Percentiles rank a stretch among this genome's conserved stretches.
phyloP scores from a whole-genome alignment of 2,888 invertebrate species.

The Rotaria socialis region DNA sequence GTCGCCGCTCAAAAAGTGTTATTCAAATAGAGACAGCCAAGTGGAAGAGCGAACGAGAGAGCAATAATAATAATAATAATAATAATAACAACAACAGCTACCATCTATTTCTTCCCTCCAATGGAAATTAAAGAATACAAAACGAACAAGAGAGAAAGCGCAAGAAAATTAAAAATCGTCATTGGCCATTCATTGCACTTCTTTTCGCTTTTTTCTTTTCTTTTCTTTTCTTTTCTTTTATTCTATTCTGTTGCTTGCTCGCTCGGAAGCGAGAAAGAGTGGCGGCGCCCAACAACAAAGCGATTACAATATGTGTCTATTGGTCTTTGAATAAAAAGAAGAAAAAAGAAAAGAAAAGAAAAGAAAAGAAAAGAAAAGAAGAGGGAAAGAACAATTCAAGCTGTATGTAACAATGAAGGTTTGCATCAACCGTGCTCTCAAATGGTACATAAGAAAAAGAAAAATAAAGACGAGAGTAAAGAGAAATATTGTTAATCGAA shows the following conservation, averaged over 20 bases:
- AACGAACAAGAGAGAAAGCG: slow-evolving; percentile 13
- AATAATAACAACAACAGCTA: slow-evolving; percentile 9
- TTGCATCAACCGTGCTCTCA: slow-evolving; percentile 6
- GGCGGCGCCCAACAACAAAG: slow-evolving; percentile 27
- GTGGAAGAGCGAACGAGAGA: slow-evolving; percentile 24
- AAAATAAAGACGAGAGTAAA: slow-evolving; percentile 2
- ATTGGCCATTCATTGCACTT: slow-evolving; percentile 6
- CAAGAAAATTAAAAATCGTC: slow-evolving; percentile 38
- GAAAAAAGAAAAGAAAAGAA: neutral
- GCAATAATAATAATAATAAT: slow-evolving; percentile 27
- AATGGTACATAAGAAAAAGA: slow-evolving; percentile 8
- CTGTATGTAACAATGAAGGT: slow-evolving; percentile 7
- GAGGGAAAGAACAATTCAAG: slow-evolving; percentile 24
- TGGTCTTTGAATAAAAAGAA: neutral
- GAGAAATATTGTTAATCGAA: slow-evolving; percentile 36
- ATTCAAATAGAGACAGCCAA: slow-evolving; percentile 31
- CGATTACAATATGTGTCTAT: slow-evolving; percentile 38
- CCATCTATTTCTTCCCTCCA: slow-evolving; percentile 27
- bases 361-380: no score
- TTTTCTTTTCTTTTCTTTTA: neutral
- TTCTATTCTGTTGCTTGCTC: slow-evolving; percentile 28
- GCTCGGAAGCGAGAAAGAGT: slow-evolving; percentile 25
- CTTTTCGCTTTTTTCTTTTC: slow-evolving; percentile 17
- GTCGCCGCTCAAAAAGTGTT: slow-evolving; percentile 9
- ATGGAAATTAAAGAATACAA: slow-evolving; percentile 26